Percentiles rank a stretch among this genome's conserved stretches.
phyloP scores from a whole-genome alignment of 2,113 vertebrate genomes.

The Myxocyprinus asiaticus region DNA sequence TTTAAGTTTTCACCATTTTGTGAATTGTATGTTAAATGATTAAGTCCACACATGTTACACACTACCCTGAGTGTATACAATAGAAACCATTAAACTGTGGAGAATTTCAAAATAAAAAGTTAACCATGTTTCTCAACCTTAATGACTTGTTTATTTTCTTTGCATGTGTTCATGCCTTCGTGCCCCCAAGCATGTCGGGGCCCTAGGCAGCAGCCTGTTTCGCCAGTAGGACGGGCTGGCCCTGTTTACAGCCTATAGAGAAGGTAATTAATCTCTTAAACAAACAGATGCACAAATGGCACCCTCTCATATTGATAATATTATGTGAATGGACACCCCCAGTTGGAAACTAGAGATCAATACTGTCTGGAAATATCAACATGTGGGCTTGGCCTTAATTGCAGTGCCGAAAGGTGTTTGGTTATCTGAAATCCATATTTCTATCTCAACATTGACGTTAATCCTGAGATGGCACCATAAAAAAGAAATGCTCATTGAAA shows the following conservation, averaged over 20 bases:
- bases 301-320: constrained; percentile 35
- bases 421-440: constrained; percentile 56
- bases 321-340: constrained; percentile 37
- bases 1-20: too few relatives aligned
- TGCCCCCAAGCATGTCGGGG: too few relatives aligned
- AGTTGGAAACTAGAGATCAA: constrained; percentile 50
- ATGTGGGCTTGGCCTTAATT: constrained; percentile 48
- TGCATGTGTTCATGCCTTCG: too few relatives aligned
- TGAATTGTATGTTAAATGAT: too few relatives aligned
- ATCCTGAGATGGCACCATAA: constrained; percentile 44
- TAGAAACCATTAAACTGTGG: too few relatives aligned
- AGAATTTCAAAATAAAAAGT: too few relatives aligned
- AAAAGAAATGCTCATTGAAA: constrained; percentile 41
- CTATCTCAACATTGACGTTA: constrained; percentile 42
- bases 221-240: too few relatives aligned
- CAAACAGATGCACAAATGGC: constrained; percentile 51
- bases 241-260: constrained; percentile 31
- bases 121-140: too few relatives aligned
- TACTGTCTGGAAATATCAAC: constrained; percentile 56
- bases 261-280: constrained; percentile 48
- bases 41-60: too few relatives aligned
- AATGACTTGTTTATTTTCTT: too few relatives aligned
- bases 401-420: constrained; percentile 27
- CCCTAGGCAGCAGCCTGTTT: too few relatives aligned
- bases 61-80: too few relatives aligned